Evolutionary conservation across 1,140 invertebrate species (phyloP), one percentile per base, ranked within the genome.

Genomic region (Leptopilina boulardi): DNA sequence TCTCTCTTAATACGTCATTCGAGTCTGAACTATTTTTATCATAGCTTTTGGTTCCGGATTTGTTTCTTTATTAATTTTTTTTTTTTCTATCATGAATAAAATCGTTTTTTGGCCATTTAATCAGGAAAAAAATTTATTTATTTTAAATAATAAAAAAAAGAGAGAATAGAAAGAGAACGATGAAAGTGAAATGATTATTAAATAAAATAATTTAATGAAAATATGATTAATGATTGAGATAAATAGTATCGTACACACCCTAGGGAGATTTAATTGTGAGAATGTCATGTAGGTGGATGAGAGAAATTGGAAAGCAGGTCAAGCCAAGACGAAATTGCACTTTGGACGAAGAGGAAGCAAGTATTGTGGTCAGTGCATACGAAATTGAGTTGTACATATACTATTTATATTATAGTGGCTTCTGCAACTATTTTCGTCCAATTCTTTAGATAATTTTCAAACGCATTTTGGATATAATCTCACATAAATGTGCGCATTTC

Each of bases 281-380:
- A 73, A 71, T 73, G 70, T 71, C 73, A 81, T 77, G 82, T 83
- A 78, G 78, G 80, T 77, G 77, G 80, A 74, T 74, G 79, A 82
- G 80, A 83, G 82, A 83, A 84, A 83, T 83, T 82, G 83, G 82
- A 84, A 83, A 84, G 80, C 82, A 81, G 83, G 83, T 83, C 76
- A 78, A 56, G 26, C 70, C 30, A 18, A 42, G 66, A 34, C 18
- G 44, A 54, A 77, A 38, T 71, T 42, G 71, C 71, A 73, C 18
- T 76, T 42, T 21, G 42, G 71, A 70, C 18, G 21, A 21, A 72
- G 19, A 71, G 75, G 81, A 80, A 70, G 73, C 66, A 44, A 76
- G 75, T 44, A 77, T 66, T 66, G 59, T 66, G 59, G 59, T 66
- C 59, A 34, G 23, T 66, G 59, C 59, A 66, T 66, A n/a, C 59